phyloP scores from a whole-genome alignment of 1,140 invertebrate species.

The Listronotus oregonensis region DNA sequence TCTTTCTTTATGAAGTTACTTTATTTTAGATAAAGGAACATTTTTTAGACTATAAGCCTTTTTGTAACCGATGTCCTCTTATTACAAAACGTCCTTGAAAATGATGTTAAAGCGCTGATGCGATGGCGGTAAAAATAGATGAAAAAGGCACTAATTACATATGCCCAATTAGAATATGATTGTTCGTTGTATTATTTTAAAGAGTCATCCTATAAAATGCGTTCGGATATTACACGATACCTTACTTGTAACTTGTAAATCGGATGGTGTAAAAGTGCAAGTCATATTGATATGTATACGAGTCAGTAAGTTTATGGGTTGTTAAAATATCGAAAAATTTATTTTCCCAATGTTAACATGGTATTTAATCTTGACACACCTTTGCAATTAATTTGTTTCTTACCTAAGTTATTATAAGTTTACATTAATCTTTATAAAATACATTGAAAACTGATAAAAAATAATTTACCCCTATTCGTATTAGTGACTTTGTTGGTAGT shows the following conservation, averaged over 20 bases:
- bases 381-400: too few relatives aligned
- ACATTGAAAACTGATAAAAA: too few relatives aligned
- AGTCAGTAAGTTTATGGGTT: constrained; percentile 13
- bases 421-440: too few relatives aligned
- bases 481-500: too few relatives aligned
- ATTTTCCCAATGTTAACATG: not conserved
- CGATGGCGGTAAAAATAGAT: not conserved
- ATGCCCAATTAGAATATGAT: constrained; percentile 13
- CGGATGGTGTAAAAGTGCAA: not conserved
- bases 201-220: constrained; percentile 14
- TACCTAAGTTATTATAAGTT: too few relatives aligned
- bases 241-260: constrained; percentile 4
- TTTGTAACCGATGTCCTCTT: too few relatives aligned
- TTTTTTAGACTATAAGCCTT: too few relatives aligned
- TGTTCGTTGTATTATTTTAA: constrained; percentile 11
- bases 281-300: constrained; percentile 3
- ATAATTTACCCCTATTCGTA: too few relatives aligned
- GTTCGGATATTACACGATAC: constrained; percentile 15
- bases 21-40: too few relatives aligned
- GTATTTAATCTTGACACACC: not conserved
- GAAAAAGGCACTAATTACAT: constrained; percentile 6
- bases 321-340: not conserved
- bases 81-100: not conserved
- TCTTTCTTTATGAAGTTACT: too few relatives aligned
- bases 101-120: not conserved